Percentiles rank a stretch among this genome's conserved stretches.
Conservation (phyloP, 1,140 invertebrate genomes). For the Bathynomus jamesi region DNA sequence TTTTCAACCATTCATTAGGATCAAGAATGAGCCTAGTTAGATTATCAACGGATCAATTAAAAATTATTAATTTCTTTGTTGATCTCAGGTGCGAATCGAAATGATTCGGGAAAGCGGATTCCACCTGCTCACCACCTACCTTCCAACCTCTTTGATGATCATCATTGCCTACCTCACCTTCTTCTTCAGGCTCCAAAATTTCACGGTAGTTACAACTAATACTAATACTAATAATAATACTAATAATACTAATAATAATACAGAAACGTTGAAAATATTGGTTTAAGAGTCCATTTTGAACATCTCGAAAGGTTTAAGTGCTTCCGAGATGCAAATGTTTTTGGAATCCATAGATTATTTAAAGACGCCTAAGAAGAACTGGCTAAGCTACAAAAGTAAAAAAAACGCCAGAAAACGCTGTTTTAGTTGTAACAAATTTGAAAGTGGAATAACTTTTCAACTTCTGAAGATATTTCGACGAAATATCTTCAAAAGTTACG, state of each 20-base stretch:
- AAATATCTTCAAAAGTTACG: too few relatives aligned
- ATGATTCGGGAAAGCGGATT: constrained; percentile 4
- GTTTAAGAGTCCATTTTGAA: too few relatives aligned
- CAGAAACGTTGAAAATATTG: neutral
- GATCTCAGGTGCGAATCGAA: neutral
- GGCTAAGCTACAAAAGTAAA: neutral
- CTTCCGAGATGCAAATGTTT: neutral
- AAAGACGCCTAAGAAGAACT: neutral
- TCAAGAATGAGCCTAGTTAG: too few relatives aligned
- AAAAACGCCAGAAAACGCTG: neutral
- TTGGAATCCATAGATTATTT: neutral
- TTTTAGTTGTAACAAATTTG: neutral
- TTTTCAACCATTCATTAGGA: too few relatives aligned
- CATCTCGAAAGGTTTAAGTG: neutral
- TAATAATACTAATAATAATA: constrained; percentile 1
- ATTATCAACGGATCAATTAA: too few relatives aligned
- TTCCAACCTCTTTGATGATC: constrained; percentile 11
- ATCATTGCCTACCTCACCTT: constrained; percentile 13
- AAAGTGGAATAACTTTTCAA: too few relatives aligned
- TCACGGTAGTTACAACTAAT: neutral
- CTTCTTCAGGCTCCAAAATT: constrained; percentile 7
- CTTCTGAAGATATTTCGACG: too few relatives aligned
- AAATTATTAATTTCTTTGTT: too few relatives aligned
- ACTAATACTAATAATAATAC: neutral
- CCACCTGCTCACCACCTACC: constrained; percentile 7